Conservation (phyloP, 2,797 vertebrate genomes). For the Hypotaenidia okinawae region DNA sequence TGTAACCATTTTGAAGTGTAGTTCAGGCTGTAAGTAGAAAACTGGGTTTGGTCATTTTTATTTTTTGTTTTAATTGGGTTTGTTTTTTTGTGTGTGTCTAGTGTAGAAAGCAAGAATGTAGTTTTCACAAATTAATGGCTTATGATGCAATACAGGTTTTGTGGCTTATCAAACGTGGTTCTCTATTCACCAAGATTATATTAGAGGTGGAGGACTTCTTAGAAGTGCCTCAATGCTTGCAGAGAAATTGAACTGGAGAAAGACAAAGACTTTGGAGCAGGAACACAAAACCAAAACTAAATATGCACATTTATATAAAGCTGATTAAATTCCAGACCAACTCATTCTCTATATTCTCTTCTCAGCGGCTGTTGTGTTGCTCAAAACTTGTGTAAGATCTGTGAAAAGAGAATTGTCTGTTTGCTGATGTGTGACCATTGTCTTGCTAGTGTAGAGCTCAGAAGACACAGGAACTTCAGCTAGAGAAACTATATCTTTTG, state of each 20-base stretch:
- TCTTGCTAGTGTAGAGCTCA: neutral
- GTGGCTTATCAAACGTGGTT: neutral
- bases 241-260: neutral
- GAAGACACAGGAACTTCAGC: neutral
- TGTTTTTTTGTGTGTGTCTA: neutral
- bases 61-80: neutral
- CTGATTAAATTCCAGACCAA: neutral
- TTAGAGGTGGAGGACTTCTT: neutral
- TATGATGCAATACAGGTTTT: neutral
- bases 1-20: neutral
- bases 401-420: neutral
- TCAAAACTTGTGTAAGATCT: neutral
- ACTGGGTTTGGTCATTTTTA: too few relatives aligned
- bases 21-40: neutral
- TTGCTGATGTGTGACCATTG: neutral
- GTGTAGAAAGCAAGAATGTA: neutral
- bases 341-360: neutral
- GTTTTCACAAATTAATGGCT: neutral
- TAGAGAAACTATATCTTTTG: neutral
- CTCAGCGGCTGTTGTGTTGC: neutral
- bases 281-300: neutral
- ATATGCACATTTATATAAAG: neutral
- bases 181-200: neutral
- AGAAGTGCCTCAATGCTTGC: neutral
- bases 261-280: neutral